Evolutionary conservation across 1,140 invertebrate species (phyloP), one percentile per base, ranked within the genome.

Genomic region (Drosophila obscura): DNA sequence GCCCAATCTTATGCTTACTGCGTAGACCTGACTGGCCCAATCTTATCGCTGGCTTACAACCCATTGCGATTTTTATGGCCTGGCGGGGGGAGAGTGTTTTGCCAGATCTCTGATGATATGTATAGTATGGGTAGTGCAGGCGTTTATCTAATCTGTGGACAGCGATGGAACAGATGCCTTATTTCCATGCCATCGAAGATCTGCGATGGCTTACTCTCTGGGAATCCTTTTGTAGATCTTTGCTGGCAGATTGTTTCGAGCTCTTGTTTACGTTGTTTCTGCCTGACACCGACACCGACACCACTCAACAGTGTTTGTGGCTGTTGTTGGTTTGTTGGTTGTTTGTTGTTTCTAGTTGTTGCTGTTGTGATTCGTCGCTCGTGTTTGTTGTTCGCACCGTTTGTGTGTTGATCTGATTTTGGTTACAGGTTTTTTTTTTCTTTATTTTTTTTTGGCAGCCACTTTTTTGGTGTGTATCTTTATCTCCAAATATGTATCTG

Each of bases 381-480:
- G 73, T 75, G 73, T 75, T 75, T 74, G 72, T 41, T 75, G 73
- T 75, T 75, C 63, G 73, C 73, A 76, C 73, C 73, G 75, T 77
- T 77, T 71, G 75, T 77, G 77, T 71, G 49, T 77, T 77, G 74
- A 77, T 77, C 75, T 77, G 75, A 77, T 77, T 77, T 77, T 24
- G 45, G 73, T 71, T 77, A 77, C 73, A 69, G 66, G 73, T 71
- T 77, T 56, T 73, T 48, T 77, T 56, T 73, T 53, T 58, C 7
- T 39, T 26, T 19, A 19, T 28, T 28, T 60, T 58, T 53, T 60
- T 74, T 76, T 77, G 73, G 62, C 72, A 74, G 65, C 66, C 48
- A 60, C 56, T 56, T 65, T 48, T 39, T 48, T 45, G 41, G 59
- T 31, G 16, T 73, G 61, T 62, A 58, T 64, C 56, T 76, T 65